These are phyloP conservation scores for Polia nebulosa DNA, from an alignment of 2,888 invertebrate genomes.

Conservation along the genomic window DNA sequence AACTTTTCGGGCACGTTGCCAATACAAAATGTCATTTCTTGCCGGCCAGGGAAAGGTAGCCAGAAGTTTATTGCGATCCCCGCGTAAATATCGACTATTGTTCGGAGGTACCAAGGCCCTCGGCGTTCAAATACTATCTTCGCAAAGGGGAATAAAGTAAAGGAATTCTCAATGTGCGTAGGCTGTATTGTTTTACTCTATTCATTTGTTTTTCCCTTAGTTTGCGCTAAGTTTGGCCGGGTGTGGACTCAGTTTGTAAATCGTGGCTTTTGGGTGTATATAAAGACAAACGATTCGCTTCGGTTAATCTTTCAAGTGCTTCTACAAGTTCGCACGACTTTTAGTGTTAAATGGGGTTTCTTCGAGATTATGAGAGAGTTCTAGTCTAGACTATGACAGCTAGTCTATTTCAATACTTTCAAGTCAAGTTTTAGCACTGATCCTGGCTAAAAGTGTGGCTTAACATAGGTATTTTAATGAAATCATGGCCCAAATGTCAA, in stretches of 20 bases:
- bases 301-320: conserved; percentile 34
- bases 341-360: conserved; percentile 11
- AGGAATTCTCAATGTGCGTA: conserved; percentile 41
- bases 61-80: conserved; percentile 57
- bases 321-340: conserved; percentile 21
- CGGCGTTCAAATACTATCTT: conserved; percentile 51
- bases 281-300: conserved; percentile 33
- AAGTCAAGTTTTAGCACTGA: not conserved
- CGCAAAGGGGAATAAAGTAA: conserved; percentile 46
- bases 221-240: conserved; percentile 30
- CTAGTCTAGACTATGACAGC: not conserved
- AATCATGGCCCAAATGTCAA: conserved; percentile 2
- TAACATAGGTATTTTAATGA: not conserved
- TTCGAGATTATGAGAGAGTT: conserved; percentile 11
- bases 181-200: conserved; percentile 45
- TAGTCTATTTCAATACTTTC: not conserved
- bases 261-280: conserved; percentile 26
- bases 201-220: conserved; percentile 48
- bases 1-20: conserved; percentile 76
- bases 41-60: conserved; percentile 62
- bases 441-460: not conserved
- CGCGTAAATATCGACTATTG: conserved; percentile 63
- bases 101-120: conserved; percentile 40
- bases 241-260: conserved; percentile 24
- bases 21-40: conserved; percentile 71